Conservation (phyloP, 1,140 invertebrate genomes). For the Colletes gigas region DNA sequence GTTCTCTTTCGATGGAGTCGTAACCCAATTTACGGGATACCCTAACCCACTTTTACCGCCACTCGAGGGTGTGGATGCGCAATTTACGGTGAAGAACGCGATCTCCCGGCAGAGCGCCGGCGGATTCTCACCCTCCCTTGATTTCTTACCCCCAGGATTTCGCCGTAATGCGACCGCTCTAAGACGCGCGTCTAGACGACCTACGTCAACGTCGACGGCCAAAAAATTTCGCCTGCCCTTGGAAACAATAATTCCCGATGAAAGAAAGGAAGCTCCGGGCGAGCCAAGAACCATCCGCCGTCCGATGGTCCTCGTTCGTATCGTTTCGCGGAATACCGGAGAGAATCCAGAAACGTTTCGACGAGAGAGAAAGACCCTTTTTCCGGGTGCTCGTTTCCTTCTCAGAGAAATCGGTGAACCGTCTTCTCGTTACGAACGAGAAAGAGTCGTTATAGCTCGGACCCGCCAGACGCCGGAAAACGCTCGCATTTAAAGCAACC, state of each 20-base stretch:
- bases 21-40: slow-evolving; percentile 60
- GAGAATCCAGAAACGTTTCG: background rate
- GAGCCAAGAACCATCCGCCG: slow-evolving; percentile 41
- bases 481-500: slow-evolving; percentile 14
- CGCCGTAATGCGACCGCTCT: background rate
- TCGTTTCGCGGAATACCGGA: slow-evolving; percentile 20
- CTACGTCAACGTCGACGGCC: slow-evolving; percentile 53
- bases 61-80: slow-evolving; percentile 14
- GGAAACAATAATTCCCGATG: slow-evolving; percentile 55
- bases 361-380: slow-evolving; percentile 13
- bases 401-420: slow-evolving; percentile 33
- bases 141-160: slow-evolving; percentile 11
- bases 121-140: background rate
- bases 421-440: slow-evolving; percentile 45
- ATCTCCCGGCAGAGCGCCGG: background rate
- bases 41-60: slow-evolving; percentile 60
- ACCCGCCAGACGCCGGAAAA: slow-evolving; percentile 18
- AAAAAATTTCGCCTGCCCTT: slow-evolving; percentile 31
- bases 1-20: slow-evolving; percentile 23
- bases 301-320: slow-evolving; percentile 29
- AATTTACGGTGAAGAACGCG: slow-evolving; percentile 43
- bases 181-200: slow-evolving; percentile 63
- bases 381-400: slow-evolving; percentile 24
- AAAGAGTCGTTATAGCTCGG: slow-evolving; percentile 37
- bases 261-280: slow-evolving; percentile 9